These are phyloP conservation scores for Mythimna impura DNA, from an alignment of 2,888 invertebrate genomes.

Conservation along the genomic window DNA sequence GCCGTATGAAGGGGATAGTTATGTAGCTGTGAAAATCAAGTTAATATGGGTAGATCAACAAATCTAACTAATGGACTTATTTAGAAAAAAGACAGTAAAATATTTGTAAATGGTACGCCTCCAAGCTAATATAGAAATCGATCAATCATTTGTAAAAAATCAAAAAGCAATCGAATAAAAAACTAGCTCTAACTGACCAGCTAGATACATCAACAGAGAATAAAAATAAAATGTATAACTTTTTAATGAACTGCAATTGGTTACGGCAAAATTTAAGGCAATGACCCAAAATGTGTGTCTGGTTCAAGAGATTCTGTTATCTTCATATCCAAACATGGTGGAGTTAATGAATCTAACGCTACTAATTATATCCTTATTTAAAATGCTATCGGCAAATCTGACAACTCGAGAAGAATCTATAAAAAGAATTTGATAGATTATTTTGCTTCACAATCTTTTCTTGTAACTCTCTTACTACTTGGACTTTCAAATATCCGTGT, in stretches of 20 bases:
- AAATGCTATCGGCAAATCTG: conserved; percentile 1
- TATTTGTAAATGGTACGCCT: not conserved
- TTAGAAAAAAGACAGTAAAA: not conserved
- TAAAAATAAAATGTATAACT: conserved; percentile 20
- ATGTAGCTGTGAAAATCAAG: not conserved
- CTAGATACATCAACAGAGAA: conserved; percentile 20
- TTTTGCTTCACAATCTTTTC: not conserved
- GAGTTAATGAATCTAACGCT: conserved; percentile 7
- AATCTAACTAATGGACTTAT: not conserved
- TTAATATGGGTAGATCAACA: not conserved
- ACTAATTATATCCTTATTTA: not conserved
- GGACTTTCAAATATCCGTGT: not conserved
- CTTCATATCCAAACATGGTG: conserved; percentile 22
- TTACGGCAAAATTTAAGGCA: conserved; percentile 25
- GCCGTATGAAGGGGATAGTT: not conserved
- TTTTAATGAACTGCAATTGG: conserved; percentile 46
- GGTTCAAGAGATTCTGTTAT: conserved; percentile 30
- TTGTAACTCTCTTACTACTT: not conserved
- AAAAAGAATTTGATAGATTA: not conserved
- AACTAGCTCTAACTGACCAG: conserved; percentile 10
- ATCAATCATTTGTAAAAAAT: conserved; percentile 38
- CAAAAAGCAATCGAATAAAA: conserved; percentile 26
- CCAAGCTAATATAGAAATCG: conserved; percentile 2
- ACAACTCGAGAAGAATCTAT: not conserved
- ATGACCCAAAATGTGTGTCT: conserved; percentile 43